Conservation (phyloP, 2,888 invertebrate species). For the Sericinus montela region DNA sequence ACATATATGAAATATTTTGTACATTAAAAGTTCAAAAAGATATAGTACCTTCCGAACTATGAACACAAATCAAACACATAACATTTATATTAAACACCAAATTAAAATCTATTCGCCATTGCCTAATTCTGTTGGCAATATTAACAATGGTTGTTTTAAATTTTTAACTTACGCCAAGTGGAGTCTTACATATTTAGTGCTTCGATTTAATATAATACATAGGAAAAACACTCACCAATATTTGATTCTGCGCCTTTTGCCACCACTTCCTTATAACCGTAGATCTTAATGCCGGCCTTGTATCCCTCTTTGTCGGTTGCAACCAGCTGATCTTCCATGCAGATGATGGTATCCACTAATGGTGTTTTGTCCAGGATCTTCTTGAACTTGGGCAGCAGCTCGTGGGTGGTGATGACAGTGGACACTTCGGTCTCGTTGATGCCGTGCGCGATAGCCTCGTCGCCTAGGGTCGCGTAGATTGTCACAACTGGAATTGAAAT, state of each 20-base stretch:
- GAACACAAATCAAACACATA: too few relatives aligned
- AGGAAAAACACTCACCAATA: conserved; percentile 45
- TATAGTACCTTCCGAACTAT: too few relatives aligned
- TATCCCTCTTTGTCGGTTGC: conserved; percentile 84
- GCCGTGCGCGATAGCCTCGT: conserved; percentile 97
- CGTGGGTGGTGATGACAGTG: conserved; percentile 95
- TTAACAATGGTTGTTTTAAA: too few relatives aligned
- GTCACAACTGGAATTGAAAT: conserved; percentile 86
- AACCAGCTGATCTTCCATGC: conserved; percentile 93
- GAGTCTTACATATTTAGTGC: too few relatives aligned
- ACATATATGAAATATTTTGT: too few relatives aligned
- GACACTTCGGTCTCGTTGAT: conserved; percentile 98
- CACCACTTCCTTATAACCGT: conserved; percentile 84
- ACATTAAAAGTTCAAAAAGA: too few relatives aligned
- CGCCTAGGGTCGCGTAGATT: conserved; percentile 97
- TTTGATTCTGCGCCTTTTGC: conserved; percentile 51
- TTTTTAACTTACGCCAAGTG: too few relatives aligned
- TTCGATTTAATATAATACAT: too few relatives aligned
- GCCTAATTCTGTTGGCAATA: too few relatives aligned
- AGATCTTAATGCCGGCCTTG: conserved; percentile 84
- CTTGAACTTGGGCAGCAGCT: conserved; percentile 94
- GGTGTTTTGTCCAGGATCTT: conserved; percentile 86
- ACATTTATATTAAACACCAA: too few relatives aligned
- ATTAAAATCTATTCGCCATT: too few relatives aligned
- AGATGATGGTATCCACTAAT: conserved; percentile 87